Base-by-base conservation (phyloP, 2,888 invertebrate genomes). In the Stegophylla sp. region DNA sequence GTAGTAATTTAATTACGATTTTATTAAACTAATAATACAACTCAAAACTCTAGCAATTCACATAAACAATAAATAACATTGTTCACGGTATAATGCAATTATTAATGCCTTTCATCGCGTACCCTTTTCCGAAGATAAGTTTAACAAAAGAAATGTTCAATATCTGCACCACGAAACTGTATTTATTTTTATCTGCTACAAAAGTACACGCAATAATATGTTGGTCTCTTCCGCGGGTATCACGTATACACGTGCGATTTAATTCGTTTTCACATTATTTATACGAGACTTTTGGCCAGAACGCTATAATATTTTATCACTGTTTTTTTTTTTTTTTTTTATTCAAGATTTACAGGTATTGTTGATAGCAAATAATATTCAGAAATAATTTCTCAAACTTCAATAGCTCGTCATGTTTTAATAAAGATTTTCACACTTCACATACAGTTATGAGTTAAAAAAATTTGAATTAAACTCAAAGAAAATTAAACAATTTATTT, bases 1-100 rank as follows among this genome's bases (percentile, higher is more conserved):
- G 17, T 41, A 41, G 66, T 76, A 66, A 76, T 76, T 66, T 76
- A 76, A 76, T 76, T 76, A 66, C 53, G 34, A 26, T 66, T 76
- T 53, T 76, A 75, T 64, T 41, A n/a, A 75, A 64, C 75, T 53
- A 53, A 64, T 76, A 76, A 64, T 76, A 76, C 43, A 53, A 66
- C 64, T 26, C 66, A 41, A 26, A 66, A 76, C 34, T 76, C 41
- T 17, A 64, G 41, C 13, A 66, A 66, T 53, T 7, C 64, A 34
- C 51, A 75, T 64, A 26, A 66, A 76, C 75, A 76, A 53, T 43
- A 76, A 53, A 76, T 76, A 75, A 75, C 64, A 26, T 53, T 76
- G 41, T 41, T 53, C 51, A n/a, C n/a, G n/a, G n/a, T 34, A 9
- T 53, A 76, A 76, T 53, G 9, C 43, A 26, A 76, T 76, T 76